These are phyloP conservation scores for Chionodraco myersi DNA, from an alignment of 2,113 vertebrate genomes.

Conservation along the genomic window DNA sequence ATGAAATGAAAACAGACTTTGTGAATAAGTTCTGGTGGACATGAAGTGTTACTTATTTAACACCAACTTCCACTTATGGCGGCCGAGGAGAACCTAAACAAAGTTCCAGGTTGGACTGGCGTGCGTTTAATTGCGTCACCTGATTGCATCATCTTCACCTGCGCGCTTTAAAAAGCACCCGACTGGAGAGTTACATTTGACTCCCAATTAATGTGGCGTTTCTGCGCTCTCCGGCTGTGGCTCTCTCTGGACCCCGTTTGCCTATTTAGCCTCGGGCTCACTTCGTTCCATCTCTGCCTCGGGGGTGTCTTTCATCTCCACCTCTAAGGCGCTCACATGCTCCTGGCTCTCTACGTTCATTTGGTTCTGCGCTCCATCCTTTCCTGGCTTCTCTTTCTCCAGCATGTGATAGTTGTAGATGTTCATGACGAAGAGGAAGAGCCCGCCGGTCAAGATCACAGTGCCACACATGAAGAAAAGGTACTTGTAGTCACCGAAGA, in stretches of 20 bases:
- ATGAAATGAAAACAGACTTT: too few relatives aligned
- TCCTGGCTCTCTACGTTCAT: constrained; percentile 31
- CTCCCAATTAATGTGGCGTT: constrained; percentile 8
- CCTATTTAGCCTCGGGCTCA: constrained; percentile 23
- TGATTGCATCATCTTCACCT: neutral
- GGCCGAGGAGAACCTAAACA: too few relatives aligned
- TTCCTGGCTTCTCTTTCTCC: constrained; percentile 72
- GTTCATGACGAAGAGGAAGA: constrained; percentile 88
- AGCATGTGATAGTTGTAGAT: constrained; percentile 84
- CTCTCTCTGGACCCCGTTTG: constrained; percentile 23
- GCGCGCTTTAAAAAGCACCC: neutral
- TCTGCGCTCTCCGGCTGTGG: neutral
- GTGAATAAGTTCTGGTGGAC: too few relatives aligned
- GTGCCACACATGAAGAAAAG: constrained; percentile 87
- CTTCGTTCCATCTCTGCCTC: constrained; percentile 41
- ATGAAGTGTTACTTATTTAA: too few relatives aligned
- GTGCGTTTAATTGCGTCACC: neutral
- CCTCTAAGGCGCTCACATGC: constrained; percentile 41
- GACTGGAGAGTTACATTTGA: neutral
- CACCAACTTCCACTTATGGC: too few relatives aligned
- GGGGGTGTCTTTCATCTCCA: constrained; percentile 2
- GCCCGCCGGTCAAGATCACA: constrained; percentile 83
- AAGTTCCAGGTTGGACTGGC: neutral
- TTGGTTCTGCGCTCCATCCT: constrained; percentile 6
- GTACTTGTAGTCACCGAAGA: constrained; percentile 84